Evolutionary conservation across 2,113 vertebrate genomes (phyloP).

Genomic region (Seriola rivoliana): DNA sequence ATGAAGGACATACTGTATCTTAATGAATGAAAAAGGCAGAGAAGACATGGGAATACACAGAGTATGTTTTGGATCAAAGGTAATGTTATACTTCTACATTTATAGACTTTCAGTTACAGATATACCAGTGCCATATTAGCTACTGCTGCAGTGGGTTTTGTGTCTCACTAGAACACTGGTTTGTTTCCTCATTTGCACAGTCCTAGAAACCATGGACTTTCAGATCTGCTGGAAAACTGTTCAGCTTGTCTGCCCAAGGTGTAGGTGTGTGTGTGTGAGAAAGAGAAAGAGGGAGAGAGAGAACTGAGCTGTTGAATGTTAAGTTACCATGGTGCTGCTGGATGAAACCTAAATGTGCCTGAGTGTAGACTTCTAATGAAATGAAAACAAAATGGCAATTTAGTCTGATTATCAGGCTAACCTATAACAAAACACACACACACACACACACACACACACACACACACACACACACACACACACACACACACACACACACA

Average conservation of each 20-base stretch:
- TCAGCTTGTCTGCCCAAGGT: not conserved
- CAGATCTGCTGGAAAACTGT: not conserved
- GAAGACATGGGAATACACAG: not conserved
- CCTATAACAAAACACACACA: not conserved
- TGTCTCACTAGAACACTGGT: not conserved
- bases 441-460: not conserved
- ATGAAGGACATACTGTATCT: not conserved
- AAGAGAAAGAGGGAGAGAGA: not conserved
- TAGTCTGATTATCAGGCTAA: not conserved
- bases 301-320: not conserved
- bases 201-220: not conserved
- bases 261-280: not conserved
- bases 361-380: not conserved
- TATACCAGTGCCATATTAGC: not conserved
- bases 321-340: not conserved
- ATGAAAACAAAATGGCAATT: not conserved
- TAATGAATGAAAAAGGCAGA: not conserved
- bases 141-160: not conserved
- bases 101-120: not conserved
- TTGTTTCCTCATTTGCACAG: not conserved
- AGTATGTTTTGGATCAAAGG: not conserved
- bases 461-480: not conserved
- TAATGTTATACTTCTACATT: not conserved
- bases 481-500: not conserved
- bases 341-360: conserved; percentile 7